These are phyloP conservation scores for Stegophylla sp. DNA, from an alignment of 2,888 invertebrate genomes.

Conservation along the genomic window DNA sequence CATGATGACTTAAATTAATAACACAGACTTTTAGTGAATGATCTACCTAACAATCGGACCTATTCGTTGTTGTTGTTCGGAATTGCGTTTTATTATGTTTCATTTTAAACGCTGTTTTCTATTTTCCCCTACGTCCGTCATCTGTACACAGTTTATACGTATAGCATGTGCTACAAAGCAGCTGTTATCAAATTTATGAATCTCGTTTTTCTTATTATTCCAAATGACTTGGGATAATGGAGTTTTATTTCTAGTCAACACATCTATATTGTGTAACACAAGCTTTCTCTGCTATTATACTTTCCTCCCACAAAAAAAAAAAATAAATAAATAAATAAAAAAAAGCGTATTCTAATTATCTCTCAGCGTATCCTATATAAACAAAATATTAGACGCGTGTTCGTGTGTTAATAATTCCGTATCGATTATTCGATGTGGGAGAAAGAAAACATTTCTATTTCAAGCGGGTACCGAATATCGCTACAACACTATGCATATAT, in stretches of 20 bases:
- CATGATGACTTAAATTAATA: background rate
- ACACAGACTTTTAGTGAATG: background rate
- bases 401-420: too few relatives aligned
- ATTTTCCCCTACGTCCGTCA: background rate
- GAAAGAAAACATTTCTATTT: too few relatives aligned
- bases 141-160: background rate
- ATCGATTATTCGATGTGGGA: too few relatives aligned
- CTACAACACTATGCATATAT: too few relatives aligned
- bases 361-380: too few relatives aligned
- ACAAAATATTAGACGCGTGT: background rate
- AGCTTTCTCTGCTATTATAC: slow-evolving; percentile 20
- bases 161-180: background rate
- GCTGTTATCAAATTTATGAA: slow-evolving; percentile 21
- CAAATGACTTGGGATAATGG: slow-evolving; percentile 11
- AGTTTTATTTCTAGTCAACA: background rate
- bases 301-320: background rate
- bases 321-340: background rate
- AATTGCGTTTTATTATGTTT: background rate
- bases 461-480: too few relatives aligned
- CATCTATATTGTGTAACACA: slow-evolving; percentile 3
- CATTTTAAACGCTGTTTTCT: slow-evolving; percentile 1
- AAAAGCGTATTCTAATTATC: background rate
- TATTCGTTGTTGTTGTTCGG: too few relatives aligned
- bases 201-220: slow-evolving; percentile 32
- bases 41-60: background rate